These are phyloP conservation scores for Polymixis flavicincta DNA, from an alignment of 2,888 invertebrate genomes.

Conservation along the genomic window DNA sequence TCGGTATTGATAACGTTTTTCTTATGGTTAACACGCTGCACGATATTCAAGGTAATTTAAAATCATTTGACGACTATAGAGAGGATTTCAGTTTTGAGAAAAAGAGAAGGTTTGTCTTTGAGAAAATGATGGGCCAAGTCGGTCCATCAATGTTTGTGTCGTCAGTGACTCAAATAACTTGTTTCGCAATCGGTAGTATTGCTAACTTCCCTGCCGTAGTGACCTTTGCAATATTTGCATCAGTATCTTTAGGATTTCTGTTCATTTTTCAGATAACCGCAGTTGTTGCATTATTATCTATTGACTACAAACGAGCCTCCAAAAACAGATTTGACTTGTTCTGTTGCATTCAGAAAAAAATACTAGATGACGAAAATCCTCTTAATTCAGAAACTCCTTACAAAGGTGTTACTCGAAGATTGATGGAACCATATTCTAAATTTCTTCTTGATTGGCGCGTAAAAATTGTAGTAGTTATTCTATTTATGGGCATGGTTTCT, in stretches of 20 bases:
- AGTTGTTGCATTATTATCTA: slow-evolving; percentile 95
- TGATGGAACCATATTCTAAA: slow-evolving; percentile 85
- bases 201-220: slow-evolving; percentile 98
- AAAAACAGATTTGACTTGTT: slow-evolving; percentile 93
- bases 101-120: slow-evolving; percentile 88
- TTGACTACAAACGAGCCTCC: slow-evolving; percentile 93
- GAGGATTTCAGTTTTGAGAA: slow-evolving; percentile 79
- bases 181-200: slow-evolving; percentile 96
- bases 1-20: slow-evolving; percentile 99
- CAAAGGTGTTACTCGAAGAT: slow-evolving; percentile 75
- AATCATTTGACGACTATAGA: slow-evolving; percentile 80
- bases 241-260: slow-evolving; percentile 95
- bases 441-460: slow-evolving; percentile 81
- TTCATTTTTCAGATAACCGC: slow-evolving; percentile 97
- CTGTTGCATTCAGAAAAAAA: slow-evolving; percentile 92
- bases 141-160: slow-evolving; percentile 98
- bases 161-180: slow-evolving; percentile 95
- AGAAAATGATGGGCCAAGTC: slow-evolving; percentile 94
- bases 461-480: slow-evolving; percentile 91
- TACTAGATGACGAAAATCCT: slow-evolving; percentile 82
- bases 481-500: slow-evolving; percentile 93
- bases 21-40: slow-evolving; percentile 96
- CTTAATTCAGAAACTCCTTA: slow-evolving; percentile 78
- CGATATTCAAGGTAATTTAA: slow-evolving; percentile 82
- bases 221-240: slow-evolving; percentile 97